phyloP scores from a whole-genome alignment of 2,888 invertebrate species.

The Odontocerum albicorne region DNA sequence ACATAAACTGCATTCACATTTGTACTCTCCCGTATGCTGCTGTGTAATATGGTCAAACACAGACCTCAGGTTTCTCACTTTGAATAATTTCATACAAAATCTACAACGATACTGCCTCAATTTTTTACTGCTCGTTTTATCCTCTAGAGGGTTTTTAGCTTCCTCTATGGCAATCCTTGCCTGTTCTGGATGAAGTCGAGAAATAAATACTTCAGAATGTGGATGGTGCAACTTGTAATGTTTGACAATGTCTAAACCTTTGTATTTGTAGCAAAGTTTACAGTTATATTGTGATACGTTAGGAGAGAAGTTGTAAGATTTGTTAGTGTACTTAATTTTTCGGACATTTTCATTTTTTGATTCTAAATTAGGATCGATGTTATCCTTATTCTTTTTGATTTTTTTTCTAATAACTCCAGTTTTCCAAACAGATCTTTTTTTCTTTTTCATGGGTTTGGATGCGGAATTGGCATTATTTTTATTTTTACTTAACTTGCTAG shows the following conservation, averaged over 20 bases:
- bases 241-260: constrained; percentile 62
- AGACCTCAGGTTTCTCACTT: constrained; percentile 8
- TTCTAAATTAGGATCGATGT: background rate
- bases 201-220: constrained; percentile 64
- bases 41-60: constrained; percentile 74
- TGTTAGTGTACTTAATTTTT: constrained; percentile 40
- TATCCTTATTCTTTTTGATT: constrained; percentile 39
- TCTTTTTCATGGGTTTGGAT: constrained; percentile 5
- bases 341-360: background rate
- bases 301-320: constrained; percentile 50
- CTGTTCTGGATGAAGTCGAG: constrained; percentile 57
- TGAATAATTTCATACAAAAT: constrained; percentile 39
- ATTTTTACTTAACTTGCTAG: too few relatives aligned
- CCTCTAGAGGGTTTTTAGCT: constrained; percentile 41
- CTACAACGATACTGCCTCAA: constrained; percentile 41
- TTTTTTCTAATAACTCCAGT: constrained; percentile 46
- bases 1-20: constrained; percentile 67
- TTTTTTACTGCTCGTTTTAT: constrained; percentile 2
- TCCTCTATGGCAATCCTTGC: constrained; percentile 60
- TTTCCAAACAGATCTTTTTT: constrained; percentile 46
- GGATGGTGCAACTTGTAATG: constrained; percentile 69
- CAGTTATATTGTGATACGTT: constrained; percentile 54
- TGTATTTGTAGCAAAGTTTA: constrained; percentile 58
- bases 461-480: constrained; percentile 3
- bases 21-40: constrained; percentile 78